Evolutionary conservation across 2,888 invertebrate species (phyloP).

Genomic region (Caenorhabditis virilis): DNA sequence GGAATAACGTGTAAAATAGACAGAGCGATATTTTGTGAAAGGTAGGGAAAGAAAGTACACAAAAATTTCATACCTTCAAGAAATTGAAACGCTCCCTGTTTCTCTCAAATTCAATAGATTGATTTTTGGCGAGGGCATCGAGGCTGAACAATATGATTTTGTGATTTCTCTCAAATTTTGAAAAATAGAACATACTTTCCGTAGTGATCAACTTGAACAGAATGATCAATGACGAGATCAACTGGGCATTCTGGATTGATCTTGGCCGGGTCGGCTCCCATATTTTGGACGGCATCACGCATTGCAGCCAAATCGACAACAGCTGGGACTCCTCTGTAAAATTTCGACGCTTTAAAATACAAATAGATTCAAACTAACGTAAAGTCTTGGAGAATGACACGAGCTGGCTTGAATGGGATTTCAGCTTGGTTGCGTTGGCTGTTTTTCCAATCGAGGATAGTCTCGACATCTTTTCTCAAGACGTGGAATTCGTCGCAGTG

Average conservation of each 20-base stretch:
- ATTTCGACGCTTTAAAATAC: neutral
- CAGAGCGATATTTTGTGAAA: too few relatives aligned
- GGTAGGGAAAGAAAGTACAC: too few relatives aligned
- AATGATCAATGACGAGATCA: slow-evolving; percentile 96
- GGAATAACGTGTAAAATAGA: too few relatives aligned
- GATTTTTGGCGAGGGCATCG: slow-evolving; percentile 87
- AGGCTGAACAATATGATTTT: slow-evolving; percentile 73
- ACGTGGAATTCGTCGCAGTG: slow-evolving; percentile 96
- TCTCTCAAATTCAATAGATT: slow-evolving; percentile 90
- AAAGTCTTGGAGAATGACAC: slow-evolving; percentile 86
- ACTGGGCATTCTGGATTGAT: slow-evolving; percentile 97
- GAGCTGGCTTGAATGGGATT: slow-evolving; percentile 91
- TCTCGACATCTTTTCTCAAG: slow-evolving; percentile 82
- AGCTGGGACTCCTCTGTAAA: slow-evolving; percentile 88
- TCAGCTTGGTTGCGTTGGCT: slow-evolving; percentile 79
- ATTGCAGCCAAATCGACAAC: slow-evolving; percentile 98
- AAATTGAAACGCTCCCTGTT: slow-evolving; percentile 94
- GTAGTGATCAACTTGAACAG: slow-evolving; percentile 92
- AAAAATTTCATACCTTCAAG: slow-evolving; percentile 78
- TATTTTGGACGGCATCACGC: slow-evolving; percentile 86
- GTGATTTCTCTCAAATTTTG: neutral
- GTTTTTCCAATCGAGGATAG: slow-evolving; percentile 84
- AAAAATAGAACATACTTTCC: slow-evolving; percentile 70
- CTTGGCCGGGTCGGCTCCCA: slow-evolving; percentile 86
- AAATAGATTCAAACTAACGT: slow-evolving; percentile 70